Evolutionary conservation across 2,888 invertebrate genomes (phyloP).

Genomic region (Apamea anceps): DNA sequence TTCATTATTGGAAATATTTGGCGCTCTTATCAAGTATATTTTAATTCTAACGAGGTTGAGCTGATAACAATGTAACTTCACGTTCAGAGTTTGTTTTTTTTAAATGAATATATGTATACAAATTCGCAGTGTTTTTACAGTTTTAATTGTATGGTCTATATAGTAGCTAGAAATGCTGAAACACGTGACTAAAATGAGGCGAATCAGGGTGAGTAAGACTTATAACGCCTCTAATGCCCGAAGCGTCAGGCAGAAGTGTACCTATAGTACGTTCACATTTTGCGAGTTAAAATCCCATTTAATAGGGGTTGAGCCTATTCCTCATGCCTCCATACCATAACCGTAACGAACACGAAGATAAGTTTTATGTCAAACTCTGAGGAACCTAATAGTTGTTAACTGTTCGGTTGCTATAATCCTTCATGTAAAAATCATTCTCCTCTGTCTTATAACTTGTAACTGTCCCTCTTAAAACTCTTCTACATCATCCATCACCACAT

Average conservation of each 20-base stretch:
- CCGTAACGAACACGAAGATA: not conserved
- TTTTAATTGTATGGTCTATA: not conserved
- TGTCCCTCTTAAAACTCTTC: not conserved
- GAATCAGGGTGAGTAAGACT: not conserved
- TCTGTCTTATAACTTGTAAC: not conserved
- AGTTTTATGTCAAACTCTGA: not conserved
- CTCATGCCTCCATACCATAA: not conserved
- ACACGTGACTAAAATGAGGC: not conserved
- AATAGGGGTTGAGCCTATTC: not conserved
- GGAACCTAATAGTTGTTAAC: not conserved
- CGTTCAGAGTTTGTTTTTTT: not conserved
- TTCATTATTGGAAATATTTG: constrained; percentile 8
- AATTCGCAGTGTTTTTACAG: not conserved
- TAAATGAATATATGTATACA: not conserved
- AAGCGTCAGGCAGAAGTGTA: not conserved
- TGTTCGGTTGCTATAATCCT: not conserved
- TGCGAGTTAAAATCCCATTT: not conserved
- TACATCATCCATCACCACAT: not conserved
- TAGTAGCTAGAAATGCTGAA: constrained; percentile 4
- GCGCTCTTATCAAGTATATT: not conserved
- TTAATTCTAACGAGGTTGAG: constrained; percentile 8
- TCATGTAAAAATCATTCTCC: not conserved
- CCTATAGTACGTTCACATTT: not conserved
- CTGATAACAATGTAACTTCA: constrained; percentile 2
- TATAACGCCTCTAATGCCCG: not conserved